These are phyloP conservation scores for Stegana nigrithorax DNA, from an alignment of 2,888 invertebrate species.

Conservation along the genomic window DNA sequence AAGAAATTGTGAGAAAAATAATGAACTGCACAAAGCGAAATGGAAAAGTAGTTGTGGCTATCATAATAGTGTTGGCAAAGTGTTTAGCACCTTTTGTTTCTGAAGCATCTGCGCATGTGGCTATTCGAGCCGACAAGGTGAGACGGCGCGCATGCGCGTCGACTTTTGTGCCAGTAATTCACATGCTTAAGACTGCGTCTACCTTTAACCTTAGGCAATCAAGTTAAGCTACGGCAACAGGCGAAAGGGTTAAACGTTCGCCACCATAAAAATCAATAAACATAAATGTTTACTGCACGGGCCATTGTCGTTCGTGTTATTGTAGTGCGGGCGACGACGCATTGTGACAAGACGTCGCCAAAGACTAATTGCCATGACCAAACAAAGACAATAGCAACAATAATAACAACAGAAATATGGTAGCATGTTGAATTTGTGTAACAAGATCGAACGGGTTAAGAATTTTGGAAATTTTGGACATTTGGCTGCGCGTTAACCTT, in stretches of 20 bases:
- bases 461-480: conserved; percentile 48
- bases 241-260: conserved; percentile 41
- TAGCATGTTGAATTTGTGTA: background rate
- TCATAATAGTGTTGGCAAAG: conserved; percentile 50
- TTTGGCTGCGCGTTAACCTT: no score
- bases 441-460: conserved; percentile 45
- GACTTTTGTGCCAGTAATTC: conserved; percentile 32
- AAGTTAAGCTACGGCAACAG: background rate
- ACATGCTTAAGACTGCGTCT: background rate
- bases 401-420: background rate
- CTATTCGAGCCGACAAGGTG: background rate
- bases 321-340: conserved; percentile 23
- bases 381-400: conserved; percentile 15
- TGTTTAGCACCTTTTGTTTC: conserved; percentile 60
- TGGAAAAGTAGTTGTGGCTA: no score
- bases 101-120: conserved; percentile 45
- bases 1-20: no score
- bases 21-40: no score
- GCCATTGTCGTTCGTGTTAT: no score
- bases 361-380: conserved; percentile 49
- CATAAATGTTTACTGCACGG: no score
- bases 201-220: conserved; percentile 1
- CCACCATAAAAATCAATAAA: no score
- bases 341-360: conserved; percentile 50
- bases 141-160: background rate